Percentiles rank a stretch among this genome's conserved stretches.
Evolutionary conservation across 2,888 invertebrate species (phyloP).

Genomic region (Eurytoma californica): DNA sequence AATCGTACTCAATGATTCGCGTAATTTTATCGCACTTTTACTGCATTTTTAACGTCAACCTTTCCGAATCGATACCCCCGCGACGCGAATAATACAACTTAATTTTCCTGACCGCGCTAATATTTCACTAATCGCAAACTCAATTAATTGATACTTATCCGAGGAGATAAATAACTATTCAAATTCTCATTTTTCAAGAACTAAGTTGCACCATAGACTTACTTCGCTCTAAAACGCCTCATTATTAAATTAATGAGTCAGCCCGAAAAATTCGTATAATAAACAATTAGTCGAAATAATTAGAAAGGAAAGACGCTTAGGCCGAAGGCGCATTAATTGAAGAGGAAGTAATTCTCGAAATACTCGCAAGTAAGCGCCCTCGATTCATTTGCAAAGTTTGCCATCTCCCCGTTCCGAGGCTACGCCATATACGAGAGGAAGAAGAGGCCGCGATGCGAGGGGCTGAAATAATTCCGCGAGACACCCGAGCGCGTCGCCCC

Average conservation of each 20-base stretch:
- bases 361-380: conserved; percentile 34
- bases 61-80: no score
- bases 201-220: no score
- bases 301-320: conserved; percentile 30
- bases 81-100: no score
- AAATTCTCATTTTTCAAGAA: no score
- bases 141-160: no score
- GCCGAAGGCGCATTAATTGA: conserved; percentile 41
- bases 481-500: conserved; percentile 61
- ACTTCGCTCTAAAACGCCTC: neutral
- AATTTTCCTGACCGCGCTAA: no score
- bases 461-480: conserved; percentile 63
- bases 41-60: no score
- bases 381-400: conserved; percentile 51
- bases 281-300: conserved; percentile 45
- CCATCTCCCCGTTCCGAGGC: conserved; percentile 9
- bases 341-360: conserved; percentile 50
- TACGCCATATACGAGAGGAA: neutral
- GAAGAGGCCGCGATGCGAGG: conserved; percentile 24
- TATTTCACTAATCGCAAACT: no score
- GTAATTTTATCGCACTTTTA: neutral
- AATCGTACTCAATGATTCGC: conserved; percentile 1
- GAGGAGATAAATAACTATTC: no score
- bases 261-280: neutral
- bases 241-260: neutral